phyloP scores from a whole-genome alignment of 2,113 vertebrate genomes.

The Dipodomys ordii region DNA sequence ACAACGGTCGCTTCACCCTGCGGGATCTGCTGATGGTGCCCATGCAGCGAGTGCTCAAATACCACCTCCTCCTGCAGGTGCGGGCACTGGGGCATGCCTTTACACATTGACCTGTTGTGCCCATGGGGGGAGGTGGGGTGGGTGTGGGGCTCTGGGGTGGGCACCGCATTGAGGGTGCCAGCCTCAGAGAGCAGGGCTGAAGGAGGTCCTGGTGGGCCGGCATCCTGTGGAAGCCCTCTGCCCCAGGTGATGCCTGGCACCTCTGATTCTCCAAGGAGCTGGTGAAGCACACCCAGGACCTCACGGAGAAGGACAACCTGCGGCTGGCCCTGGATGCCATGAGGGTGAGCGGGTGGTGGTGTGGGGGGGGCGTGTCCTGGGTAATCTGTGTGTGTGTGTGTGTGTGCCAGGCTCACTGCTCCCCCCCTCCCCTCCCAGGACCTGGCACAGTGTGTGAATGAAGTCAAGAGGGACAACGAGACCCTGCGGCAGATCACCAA shows the following conservation, averaged over 20 bases:
- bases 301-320: slow-evolving; percentile 91
- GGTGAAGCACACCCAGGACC: slow-evolving; percentile 91
- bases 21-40: slow-evolving; percentile 96
- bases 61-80: slow-evolving; percentile 92
- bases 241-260: background rate
- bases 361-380: no score
- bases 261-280: slow-evolving; percentile 87
- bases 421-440: slow-evolving; percentile 83
- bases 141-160: background rate
- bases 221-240: background rate
- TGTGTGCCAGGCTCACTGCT: background rate
- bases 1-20: slow-evolving; percentile 93
- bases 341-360: slow-evolving; percentile 83
- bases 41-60: slow-evolving; percentile 96
- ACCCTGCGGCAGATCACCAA: slow-evolving; percentile 93
- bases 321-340: slow-evolving; percentile 92
- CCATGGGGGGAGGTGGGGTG: background rate
- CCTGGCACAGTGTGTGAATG: slow-evolving; percentile 94
- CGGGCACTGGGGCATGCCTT: background rate
- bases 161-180: background rate
- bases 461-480: slow-evolving; percentile 96
- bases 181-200: background rate
- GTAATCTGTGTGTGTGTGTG: fast-evolving
- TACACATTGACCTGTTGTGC: background rate
- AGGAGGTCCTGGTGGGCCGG: background rate